These are phyloP conservation scores for Macrobrachium rosenbergii DNA, from an alignment of 1,140 invertebrate genomes.

Conservation along the genomic window DNA sequence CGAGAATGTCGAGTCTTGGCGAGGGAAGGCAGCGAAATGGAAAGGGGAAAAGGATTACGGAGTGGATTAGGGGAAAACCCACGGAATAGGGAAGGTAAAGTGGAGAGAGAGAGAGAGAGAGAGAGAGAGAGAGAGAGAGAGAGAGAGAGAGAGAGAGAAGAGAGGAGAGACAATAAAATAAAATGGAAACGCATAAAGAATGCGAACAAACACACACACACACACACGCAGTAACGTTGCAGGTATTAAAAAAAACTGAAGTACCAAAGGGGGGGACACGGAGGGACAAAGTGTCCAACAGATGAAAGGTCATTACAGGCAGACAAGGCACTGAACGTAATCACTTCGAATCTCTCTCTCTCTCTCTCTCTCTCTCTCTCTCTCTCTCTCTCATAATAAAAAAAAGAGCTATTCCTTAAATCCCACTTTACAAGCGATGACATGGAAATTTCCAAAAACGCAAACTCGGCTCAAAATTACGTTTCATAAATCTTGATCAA, in stretches of 20 bases:
- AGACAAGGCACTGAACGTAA: neutral
- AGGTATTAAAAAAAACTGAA: no score
- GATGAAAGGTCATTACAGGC: neutral
- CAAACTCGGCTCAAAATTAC: no score
- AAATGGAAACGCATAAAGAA: neutral
- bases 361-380: neutral
- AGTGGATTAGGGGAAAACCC: neutral
- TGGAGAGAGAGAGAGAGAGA: neutral
- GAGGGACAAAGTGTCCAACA: neutral
- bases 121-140: no score
- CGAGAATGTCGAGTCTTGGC: neutral
- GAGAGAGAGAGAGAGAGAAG: neutral
- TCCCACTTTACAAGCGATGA: no score
- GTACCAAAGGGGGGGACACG: neutral
- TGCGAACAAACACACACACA: conserved; percentile 21
- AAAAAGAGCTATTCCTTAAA: neutral
- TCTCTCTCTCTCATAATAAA: neutral
- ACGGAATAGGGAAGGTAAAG: neutral
- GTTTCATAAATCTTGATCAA: no score
- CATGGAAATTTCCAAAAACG: no score
- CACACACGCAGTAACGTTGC: neutral
- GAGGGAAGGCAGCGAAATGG: neutral
- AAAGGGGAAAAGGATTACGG: neutral
- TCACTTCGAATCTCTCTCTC: neutral
- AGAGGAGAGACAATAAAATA: neutral